phyloP scores from a whole-genome alignment of 2,113 vertebrate genomes.

The Reinhardtius hippoglossoides region DNA sequence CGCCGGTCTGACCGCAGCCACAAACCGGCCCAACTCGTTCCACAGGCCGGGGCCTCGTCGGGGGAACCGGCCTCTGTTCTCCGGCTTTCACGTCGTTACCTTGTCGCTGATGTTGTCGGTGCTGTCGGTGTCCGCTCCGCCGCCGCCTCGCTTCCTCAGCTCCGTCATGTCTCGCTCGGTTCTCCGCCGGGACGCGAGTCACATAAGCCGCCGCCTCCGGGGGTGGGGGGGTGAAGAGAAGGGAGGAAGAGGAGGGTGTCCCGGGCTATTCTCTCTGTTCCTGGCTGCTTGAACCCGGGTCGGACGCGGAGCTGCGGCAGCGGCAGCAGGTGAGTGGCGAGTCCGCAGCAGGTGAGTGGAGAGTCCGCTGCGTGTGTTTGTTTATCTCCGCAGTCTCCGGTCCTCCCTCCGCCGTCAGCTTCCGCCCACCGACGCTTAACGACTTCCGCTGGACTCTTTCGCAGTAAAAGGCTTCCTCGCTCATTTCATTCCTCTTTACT shows the following conservation, averaged over 20 bases:
- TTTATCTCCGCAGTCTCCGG: slow-evolving; percentile 76
- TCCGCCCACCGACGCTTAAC: fast-evolving
- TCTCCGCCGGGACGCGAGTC: slow-evolving; percentile 60
- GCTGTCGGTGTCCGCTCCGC: slow-evolving; percentile 75
- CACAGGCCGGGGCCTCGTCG: background rate
- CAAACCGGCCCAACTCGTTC: slow-evolving; percentile 8
- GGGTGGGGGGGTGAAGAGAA: background rate
- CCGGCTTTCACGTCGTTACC: slow-evolving; percentile 53
- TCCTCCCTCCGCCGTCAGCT: background rate
- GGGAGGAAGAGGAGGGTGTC: background rate
- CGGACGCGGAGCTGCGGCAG: background rate
- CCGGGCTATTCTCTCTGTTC: background rate
- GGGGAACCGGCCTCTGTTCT: background rate
- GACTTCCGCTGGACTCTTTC: background rate
- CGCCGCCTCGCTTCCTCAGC: slow-evolving; percentile 80
- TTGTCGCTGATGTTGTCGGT: slow-evolving; percentile 82
- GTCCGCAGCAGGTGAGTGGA: background rate
- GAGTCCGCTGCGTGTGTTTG: slow-evolving; percentile 73
- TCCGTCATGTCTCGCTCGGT: slow-evolving; percentile 79
- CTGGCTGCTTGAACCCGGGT: background rate
- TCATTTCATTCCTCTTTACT: too few species aligned
- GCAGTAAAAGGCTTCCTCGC: slow-evolving; percentile 37
- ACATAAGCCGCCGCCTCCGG: slow-evolving; percentile 59
- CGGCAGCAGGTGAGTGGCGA: background rate
- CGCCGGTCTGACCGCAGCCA: slow-evolving; percentile 9